Conservation (phyloP, 2,888 invertebrate genomes). For the Melanostoma mellinum region DNA sequence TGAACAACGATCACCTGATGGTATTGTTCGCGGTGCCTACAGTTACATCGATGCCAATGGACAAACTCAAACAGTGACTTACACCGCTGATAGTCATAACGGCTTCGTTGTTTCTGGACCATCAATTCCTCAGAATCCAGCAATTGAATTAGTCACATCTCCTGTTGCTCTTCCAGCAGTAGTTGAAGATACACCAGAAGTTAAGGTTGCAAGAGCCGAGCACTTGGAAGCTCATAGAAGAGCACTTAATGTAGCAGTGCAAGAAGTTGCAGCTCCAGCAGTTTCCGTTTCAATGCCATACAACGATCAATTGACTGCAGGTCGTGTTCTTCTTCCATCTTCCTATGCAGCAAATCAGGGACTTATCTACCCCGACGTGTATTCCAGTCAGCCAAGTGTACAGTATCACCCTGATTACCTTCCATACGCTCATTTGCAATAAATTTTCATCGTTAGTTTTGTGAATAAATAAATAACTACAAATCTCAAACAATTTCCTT, state of each 20-base stretch:
- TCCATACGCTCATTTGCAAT: conserved; percentile 26
- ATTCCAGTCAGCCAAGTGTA: background rate
- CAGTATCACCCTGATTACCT: conserved; percentile 21
- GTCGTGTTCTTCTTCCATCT: background rate
- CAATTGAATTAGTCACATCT: background rate
- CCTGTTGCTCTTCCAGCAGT: background rate
- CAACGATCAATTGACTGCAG: background rate
- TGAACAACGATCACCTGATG: conserved; percentile 62
- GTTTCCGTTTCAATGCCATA: background rate
- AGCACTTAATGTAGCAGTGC: background rate
- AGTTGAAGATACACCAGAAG: conserved; percentile 41
- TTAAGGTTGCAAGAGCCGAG: conserved; percentile 51
- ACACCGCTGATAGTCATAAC: conserved; percentile 76
- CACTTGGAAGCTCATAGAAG: conserved; percentile 33
- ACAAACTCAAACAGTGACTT: conserved; percentile 75
- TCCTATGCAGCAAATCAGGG: background rate
- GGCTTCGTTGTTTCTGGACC: conserved; percentile 77
- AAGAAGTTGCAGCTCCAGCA: background rate
- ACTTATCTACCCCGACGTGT: background rate
- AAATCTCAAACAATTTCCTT: too few relatives aligned
- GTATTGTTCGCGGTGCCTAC: conserved; percentile 77
- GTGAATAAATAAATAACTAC: too few relatives aligned
- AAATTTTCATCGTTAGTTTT: too few relatives aligned
- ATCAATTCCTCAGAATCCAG: conserved; percentile 73
- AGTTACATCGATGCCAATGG: conserved; percentile 79